Base-by-base conservation (phyloP, 2,113 vertebrate genomes). In the Oxygymnocypris stewartii region DNA sequence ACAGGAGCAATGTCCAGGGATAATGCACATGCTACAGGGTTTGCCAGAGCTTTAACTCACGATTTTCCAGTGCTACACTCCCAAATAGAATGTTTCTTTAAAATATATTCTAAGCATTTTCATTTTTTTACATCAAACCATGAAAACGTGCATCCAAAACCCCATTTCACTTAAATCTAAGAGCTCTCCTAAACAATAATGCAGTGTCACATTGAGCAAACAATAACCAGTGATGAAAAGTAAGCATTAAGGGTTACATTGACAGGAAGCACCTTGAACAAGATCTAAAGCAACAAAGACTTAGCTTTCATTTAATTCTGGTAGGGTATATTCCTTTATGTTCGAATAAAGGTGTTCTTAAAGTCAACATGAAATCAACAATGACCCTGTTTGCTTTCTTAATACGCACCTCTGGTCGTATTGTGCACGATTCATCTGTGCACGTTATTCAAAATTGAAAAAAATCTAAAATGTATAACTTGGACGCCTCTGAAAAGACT, bases 221-320 rank as follows among this genome's bases (percentile, higher is more conserved):
- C 57, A 84, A 44, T 49, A 20, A 81, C 82, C 79, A 40, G 49
- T 76, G 75, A 86, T 82, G 76, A 74, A 61, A 76, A 57, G 20
- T 63, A 79, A 87, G 11, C 25, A 82, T 20, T 67, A 35, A 47
- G 23, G 42, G 35, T 44, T 40, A 3, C 54, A 61, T 37, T 61
- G 54, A 42, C 0, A 1, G 7, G 31, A 57, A 59, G 31, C 28
- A 79, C 51, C 28, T 20, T 80, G n/a, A 67, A 67, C 61, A 20
- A 67, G 40, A 82, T 44, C 37, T 63, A 80, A 80, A 80, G 59
- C 28, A 20, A 37, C 25, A 25, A 65, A 61, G n/a, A 63, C 23
- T n/a, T n/a, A n/a, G n/a, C n/a, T n/a, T n/a, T n/a, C n/a, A 54
- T 78, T 76, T 76, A 28, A 49, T 28, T 76, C 73, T 47, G 40